A percentile compares a stretch with the other conserved stretches of the same genome.
Conservation (phyloP, 2,888 invertebrate species). For the Allophyes oxyacanthae region DNA sequence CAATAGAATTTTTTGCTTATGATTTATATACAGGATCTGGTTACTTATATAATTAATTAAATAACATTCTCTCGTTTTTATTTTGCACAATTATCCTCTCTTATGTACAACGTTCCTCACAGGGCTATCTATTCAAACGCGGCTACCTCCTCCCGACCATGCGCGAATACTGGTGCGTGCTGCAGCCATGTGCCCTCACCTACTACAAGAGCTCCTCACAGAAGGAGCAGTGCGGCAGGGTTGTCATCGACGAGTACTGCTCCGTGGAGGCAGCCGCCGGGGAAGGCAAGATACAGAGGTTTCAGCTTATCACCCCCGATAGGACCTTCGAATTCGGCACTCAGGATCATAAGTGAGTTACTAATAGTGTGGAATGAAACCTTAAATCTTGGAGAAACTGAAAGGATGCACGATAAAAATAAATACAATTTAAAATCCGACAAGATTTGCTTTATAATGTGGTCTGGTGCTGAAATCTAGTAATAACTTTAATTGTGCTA, state of each 20-base stretch:
- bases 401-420: no score
- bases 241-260: slow-evolving; percentile 91
- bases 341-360: slow-evolving; percentile 91
- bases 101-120: slow-evolving; percentile 17
- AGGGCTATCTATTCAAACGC: slow-evolving; percentile 93
- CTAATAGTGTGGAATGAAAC: not conserved
- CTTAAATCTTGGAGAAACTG: no score
- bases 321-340: slow-evolving; percentile 93
- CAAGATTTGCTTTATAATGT: no score
- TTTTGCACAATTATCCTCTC: no score
- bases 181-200: slow-evolving; percentile 92
- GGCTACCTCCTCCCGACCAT: slow-evolving; percentile 93
- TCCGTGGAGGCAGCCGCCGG: slow-evolving; percentile 90
- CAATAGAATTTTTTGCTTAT: no score
- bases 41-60: no score
- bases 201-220: slow-evolving; percentile 93
- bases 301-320: slow-evolving; percentile 92
- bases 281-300: slow-evolving; percentile 89
- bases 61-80: no score
- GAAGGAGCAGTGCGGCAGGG: slow-evolving; percentile 92
- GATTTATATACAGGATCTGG: no score
- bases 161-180: slow-evolving; percentile 94
- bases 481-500: no score
- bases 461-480: no score
- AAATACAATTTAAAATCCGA: no score